Conservation (phyloP, 2,113 vertebrate species). For the Chitala chitala region DNA sequence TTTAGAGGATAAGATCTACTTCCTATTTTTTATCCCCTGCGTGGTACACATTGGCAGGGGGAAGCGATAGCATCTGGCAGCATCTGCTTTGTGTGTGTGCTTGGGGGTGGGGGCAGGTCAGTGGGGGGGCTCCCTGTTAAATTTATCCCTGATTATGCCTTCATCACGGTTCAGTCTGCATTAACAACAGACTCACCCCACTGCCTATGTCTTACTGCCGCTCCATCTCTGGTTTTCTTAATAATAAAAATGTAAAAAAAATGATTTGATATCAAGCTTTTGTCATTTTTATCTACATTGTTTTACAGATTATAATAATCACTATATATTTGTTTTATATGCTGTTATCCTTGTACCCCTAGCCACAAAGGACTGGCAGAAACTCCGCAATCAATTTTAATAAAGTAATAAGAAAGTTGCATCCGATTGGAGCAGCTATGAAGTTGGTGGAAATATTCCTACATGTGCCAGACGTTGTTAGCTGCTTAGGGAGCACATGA, state of each 20-base stretch:
- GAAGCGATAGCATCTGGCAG: constrained; percentile 26
- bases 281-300: constrained; percentile 1
- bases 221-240: not conserved
- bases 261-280: not conserved
- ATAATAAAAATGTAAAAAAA: not conserved
- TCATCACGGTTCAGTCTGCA: not conserved
- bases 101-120: not conserved
- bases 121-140: not conserved
- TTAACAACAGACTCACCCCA: not conserved
- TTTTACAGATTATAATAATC: not conserved
- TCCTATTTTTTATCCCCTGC: not conserved
- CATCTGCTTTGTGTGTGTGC: constrained; percentile 9
- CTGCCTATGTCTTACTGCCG: not conserved
- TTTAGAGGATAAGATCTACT: constrained; percentile 34
- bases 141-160: not conserved
- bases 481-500: not conserved
- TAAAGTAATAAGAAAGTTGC: not conserved
- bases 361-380: not conserved
- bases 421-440: not conserved
- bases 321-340: not conserved
- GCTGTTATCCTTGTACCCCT: not conserved
- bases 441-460: not conserved
- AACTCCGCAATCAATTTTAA: not conserved
- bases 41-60: constrained; percentile 1
- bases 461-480: not conserved